Evolutionary conservation across 1,140 invertebrate species (phyloP), one percentile per base, ranked within the genome.

Genomic region (Sminthurinus signatus): DNA sequence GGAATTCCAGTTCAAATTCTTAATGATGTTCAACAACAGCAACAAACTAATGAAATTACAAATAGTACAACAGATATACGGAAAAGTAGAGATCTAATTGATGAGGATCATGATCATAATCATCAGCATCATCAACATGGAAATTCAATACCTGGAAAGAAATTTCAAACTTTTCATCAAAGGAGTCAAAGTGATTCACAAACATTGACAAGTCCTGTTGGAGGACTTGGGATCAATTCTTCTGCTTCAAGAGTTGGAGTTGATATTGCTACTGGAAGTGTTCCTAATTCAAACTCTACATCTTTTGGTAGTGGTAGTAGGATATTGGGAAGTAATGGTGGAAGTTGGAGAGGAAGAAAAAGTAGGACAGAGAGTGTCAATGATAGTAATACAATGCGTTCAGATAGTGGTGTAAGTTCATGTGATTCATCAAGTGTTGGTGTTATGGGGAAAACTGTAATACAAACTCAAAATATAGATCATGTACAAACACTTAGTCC

Each of bases 331-430:
- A 75, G 73, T 62, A 75, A 54, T 10, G 5, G n/a, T 14, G 57
- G 57, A 21, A 59, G 57, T 44, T 73, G 72, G 42, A 25, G 46
- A 2, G 25, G 74, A 73, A 52, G 23, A 15, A 64, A 77, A 72
- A 77, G 76, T 68, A 68, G 77, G 21, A 74, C 77, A 29, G 73
- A 75, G 54, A 78, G 77, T 69, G 81, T 84, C 64, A 88, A 87
- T 17, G 87, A 89, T 73, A 87, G 86, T 0, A 88, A 86, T 64
- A 86, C 85, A 1, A n/a, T n/a, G n/a, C n/a, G n/a, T n/a, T n/a
- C n/a, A n/a, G n/a, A n/a, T n/a, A 88, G 86, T 69, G 87, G 87
- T 28, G 83, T 88, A 8, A 87, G 86, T 77, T 88, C 86, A 44
- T 87, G 83, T 73, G 86, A 89, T 75, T 88, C 87, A 0, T 14